Evolutionary conservation across 2,888 invertebrate species (phyloP).

Genomic region (Eupithecia subumbrata): DNA sequence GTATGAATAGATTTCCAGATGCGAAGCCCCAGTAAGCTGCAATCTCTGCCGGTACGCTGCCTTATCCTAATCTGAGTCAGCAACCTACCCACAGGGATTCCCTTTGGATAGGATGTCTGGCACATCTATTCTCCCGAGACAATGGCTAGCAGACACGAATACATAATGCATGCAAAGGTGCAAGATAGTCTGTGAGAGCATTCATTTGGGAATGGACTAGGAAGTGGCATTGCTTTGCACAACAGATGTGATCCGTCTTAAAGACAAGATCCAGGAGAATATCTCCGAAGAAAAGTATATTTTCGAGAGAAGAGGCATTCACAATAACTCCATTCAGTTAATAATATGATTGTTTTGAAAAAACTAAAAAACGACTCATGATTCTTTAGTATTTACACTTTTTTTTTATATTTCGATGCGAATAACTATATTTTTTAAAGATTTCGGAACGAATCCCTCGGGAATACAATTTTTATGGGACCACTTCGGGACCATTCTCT

Average conservation of each 20-base stretch:
- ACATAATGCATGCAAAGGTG: background rate
- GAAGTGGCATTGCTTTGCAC: background rate
- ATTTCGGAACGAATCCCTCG: too few species aligned
- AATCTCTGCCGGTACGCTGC: background rate
- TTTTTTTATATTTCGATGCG: too few species aligned
- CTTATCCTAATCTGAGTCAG: background rate
- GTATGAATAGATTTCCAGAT: background rate
- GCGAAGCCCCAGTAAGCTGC: background rate
- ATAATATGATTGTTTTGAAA: too few species aligned
- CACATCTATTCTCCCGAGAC: background rate
- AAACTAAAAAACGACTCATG: too few species aligned
- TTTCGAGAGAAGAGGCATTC: background rate
- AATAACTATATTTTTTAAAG: too few species aligned
- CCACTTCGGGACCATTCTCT: too few species aligned
- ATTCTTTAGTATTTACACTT: too few species aligned
- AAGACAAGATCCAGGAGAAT: background rate
- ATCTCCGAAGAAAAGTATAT: background rate
- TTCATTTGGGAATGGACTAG: background rate
- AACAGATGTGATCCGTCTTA: background rate
- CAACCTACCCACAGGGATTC: background rate
- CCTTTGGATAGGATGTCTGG: background rate
- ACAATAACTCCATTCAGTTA: background rate
- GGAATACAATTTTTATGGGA: too few species aligned
- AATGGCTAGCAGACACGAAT: background rate
- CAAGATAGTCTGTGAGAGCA: background rate